Base-by-base conservation (phyloP, 2,113 vertebrate genomes). In the Paradisaea rubra region DNA sequence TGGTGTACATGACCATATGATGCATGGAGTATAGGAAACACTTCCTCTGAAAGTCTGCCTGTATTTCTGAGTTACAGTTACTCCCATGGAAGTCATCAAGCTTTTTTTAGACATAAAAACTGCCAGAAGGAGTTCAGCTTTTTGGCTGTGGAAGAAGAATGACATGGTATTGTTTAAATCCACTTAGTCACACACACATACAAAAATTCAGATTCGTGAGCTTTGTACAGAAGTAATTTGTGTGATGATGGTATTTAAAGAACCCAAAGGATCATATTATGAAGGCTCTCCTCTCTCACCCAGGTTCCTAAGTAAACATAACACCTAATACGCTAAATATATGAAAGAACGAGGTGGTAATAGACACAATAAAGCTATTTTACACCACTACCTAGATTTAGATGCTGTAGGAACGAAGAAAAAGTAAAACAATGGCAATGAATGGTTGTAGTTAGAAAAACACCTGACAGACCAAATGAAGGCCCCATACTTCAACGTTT, bases 11-110 rank as follows among this genome's bases (percentile, higher is more conserved):
- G 19, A 17, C 13, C 6, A 31, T 2, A 27, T 2, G 4, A 42
- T 5, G 8, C 35, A 22, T 0, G 1, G 24, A 66, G 45, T 1
- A 70, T 7, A 41, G 30, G 7, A 79, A 63, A 18, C 6, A 15
- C 9, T 13, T 60, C 14, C 39, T 28, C 39, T 24, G 49, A 15
- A 61, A 72, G 27, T 9, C 42, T 65, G 1, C 7, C 24, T 52
- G 11, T 42, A 27, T 49, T 82, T 60, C 57, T 63, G 10, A 10
- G 1, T 24, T 39, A 74, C 35, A 54, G 11, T 33, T 41, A 56
- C 17, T 56, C 23, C 13, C 35, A 41, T 5, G 17, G 57, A 87
- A 82, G 15, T 2, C 44, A 68, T n/a, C 4, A 45, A 39, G n/a
- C 10, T 21, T 37, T 42, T 45, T 59, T 42, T 8, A 66, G 66